Conservation (phyloP, 2,797 vertebrate genomes). For the Emys orbicularis region DNA sequence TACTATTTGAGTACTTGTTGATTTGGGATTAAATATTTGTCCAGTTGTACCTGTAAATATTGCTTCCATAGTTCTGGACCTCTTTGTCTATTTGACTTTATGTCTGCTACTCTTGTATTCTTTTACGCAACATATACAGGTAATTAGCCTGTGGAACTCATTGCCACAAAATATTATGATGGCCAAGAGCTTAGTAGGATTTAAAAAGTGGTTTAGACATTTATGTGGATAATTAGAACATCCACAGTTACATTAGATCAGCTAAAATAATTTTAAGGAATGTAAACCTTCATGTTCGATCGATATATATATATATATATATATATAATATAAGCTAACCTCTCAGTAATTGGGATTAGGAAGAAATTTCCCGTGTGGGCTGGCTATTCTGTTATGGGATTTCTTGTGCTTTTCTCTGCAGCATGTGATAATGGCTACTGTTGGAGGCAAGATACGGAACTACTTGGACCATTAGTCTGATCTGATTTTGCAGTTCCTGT, state of each 20-base stretch:
- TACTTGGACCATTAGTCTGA: not conserved
- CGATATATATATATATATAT: not conserved
- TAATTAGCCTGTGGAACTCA: not conserved
- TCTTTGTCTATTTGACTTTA: not conserved
- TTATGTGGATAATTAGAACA: not conserved
- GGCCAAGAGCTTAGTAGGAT: not conserved
- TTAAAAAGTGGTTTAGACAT: not conserved
- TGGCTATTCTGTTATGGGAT: not conserved
- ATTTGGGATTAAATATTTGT: conserved; percentile 17
- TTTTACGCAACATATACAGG: not conserved
- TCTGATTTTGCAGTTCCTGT: not conserved
- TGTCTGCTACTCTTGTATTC: not conserved
- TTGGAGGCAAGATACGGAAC: conserved; percentile 47
- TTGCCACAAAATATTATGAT: not conserved
- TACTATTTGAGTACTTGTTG: not conserved
- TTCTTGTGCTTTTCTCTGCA: conserved; percentile 21
- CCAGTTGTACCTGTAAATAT: not conserved
- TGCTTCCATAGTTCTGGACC: not conserved
- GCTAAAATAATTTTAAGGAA: not conserved
- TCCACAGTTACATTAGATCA: not conserved
- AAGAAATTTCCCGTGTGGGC: not conserved
- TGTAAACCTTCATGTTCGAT: not conserved
- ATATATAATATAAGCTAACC: not conserved
- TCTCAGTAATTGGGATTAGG: not conserved
- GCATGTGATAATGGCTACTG: not conserved